Conservation (phyloP, 2,113 vertebrate species). For the Dascyllus trimaculatus region DNA sequence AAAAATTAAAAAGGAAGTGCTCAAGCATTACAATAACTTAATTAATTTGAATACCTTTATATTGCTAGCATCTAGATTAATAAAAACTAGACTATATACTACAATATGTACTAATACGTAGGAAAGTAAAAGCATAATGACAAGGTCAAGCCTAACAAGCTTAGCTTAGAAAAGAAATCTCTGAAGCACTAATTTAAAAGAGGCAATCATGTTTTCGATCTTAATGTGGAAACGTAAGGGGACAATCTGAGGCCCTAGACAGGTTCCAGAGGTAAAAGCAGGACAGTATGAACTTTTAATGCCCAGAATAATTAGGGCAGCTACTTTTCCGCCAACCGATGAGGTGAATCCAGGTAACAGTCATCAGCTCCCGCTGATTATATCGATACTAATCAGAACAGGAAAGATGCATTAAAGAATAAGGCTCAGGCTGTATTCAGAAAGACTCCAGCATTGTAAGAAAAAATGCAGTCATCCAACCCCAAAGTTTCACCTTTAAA, state of each 20-base stretch:
- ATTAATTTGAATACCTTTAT: no score
- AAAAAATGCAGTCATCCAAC: background rate
- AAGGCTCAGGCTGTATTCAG: background rate
- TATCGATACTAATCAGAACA: background rate
- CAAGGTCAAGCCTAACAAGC: no score
- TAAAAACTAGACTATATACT: no score
- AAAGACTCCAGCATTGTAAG: background rate
- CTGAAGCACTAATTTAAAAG: no score
- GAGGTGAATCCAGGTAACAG: background rate
- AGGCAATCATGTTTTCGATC: slow-evolving; percentile 1
- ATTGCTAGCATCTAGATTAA: no score
- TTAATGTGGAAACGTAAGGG: background rate
- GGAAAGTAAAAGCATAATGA: no score
- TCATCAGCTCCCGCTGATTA: background rate
- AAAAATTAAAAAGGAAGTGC: no score
- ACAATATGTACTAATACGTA: no score
- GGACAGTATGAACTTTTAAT: background rate
- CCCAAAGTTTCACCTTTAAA: background rate
- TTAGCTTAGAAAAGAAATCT: no score
- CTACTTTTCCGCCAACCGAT: background rate
- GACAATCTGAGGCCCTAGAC: background rate
- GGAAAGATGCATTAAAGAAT: background rate
- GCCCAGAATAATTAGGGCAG: background rate
- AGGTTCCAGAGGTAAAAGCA: background rate
- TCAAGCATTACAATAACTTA: background rate